A percentile compares a stretch with the other conserved stretches of the same genome.
Evolutionary conservation across 2,888 invertebrate species (phyloP).

Genomic region (Apotomis betuletana): DNA sequence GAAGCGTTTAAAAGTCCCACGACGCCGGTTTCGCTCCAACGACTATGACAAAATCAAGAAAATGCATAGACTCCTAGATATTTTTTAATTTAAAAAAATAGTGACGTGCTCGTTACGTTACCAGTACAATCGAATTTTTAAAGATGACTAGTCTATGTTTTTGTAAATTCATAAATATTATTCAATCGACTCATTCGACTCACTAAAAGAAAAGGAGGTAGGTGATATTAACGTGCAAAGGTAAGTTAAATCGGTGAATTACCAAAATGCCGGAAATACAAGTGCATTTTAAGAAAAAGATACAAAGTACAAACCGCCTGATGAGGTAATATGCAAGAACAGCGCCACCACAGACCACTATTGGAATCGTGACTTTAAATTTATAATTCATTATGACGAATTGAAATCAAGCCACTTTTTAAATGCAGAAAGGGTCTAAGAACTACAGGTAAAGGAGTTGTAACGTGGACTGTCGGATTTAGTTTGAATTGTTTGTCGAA

Average conservation of each 20-base stretch:
- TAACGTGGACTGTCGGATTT: constrained; percentile 64
- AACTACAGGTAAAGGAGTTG: constrained; percentile 58
- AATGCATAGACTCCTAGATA: constrained; percentile 25
- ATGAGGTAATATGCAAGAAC: constrained; percentile 82
- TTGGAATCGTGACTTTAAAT: constrained; percentile 78
- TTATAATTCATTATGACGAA: constrained; percentile 76
- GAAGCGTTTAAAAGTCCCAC: constrained; percentile 41
- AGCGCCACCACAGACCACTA: constrained; percentile 80
- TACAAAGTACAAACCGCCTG: constrained; percentile 74
- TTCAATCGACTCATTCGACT: background rate
- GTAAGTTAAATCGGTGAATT: constrained; percentile 13
- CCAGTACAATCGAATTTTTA: constrained; percentile 26
- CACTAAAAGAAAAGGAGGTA: constrained; percentile 4
- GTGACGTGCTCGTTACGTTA: constrained; percentile 62
- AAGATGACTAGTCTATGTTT: background rate
- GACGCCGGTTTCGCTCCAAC: constrained; percentile 31
- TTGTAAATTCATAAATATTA: background rate
- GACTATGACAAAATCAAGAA: constrained; percentile 44
- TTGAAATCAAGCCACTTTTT: constrained; percentile 55
- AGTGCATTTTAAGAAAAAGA: constrained; percentile 47
- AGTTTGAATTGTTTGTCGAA: constrained; percentile 67
- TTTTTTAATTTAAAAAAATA: constrained; percentile 58
- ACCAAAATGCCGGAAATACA: constrained; percentile 27
- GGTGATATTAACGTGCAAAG: constrained; percentile 13
- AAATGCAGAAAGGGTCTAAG: constrained; percentile 52